Percentiles rank a stretch among this genome's conserved stretches.
Conservation (phyloP, 2,888 invertebrate species). For the Bombylius major region DNA sequence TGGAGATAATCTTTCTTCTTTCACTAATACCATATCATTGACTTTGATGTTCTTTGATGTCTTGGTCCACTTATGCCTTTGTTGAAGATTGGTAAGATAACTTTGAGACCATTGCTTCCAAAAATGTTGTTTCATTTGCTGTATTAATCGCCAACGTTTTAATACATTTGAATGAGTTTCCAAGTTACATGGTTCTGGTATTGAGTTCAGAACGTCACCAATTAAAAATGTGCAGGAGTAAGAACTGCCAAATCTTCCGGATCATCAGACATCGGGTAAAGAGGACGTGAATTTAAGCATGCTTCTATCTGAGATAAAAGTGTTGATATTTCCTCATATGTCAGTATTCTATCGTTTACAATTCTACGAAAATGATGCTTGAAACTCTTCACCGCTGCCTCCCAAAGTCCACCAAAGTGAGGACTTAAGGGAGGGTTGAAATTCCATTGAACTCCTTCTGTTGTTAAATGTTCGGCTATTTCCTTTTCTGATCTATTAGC, state of each 20-base stretch:
- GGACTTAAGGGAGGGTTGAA: conserved; percentile 22
- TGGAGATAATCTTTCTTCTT: too few relatives aligned
- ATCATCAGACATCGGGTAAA: neutral
- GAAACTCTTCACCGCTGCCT: too few relatives aligned
- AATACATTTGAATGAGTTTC: too few relatives aligned
- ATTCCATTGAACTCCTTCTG: conserved; percentile 15
- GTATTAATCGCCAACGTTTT: too few relatives aligned
- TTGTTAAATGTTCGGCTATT: too few relatives aligned
- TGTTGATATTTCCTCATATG: conserved; percentile 2
- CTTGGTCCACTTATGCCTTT: conserved; percentile 18
- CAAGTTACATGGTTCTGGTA: neutral
- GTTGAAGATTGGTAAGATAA: conserved; percentile 19
- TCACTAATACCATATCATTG: too few relatives aligned
- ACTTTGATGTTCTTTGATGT: conserved; percentile 8
- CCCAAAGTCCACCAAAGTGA: conserved; percentile 22
- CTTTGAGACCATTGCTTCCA: conserved; percentile 16
- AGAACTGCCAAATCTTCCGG: neutral
- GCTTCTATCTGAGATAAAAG: neutral
- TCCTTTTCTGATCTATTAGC: neutral
- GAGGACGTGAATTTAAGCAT: conserved; percentile 1
- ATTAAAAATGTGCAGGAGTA: conserved; percentile 2
- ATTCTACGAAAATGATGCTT: neutral
- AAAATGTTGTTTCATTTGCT: too few relatives aligned
- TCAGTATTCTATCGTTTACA: neutral
- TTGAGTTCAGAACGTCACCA: neutral